Evolutionary conservation across 2,113 vertebrate genomes (phyloP).

Genomic region (Setophaga kirtlandii): DNA sequence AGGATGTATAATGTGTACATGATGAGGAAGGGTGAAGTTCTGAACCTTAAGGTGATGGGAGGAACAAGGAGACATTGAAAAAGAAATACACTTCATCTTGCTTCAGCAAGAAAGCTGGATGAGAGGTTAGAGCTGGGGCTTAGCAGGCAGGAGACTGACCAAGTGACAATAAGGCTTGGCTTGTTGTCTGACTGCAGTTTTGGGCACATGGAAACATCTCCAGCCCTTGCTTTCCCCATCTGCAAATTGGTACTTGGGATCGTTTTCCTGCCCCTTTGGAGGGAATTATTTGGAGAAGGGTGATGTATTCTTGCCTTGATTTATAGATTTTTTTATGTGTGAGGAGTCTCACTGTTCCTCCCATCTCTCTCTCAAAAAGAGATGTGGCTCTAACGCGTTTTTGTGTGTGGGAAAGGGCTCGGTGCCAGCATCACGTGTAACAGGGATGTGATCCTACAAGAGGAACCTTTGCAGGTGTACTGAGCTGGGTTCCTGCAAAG

Average conservation of each 20-base stretch:
- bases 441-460: not conserved
- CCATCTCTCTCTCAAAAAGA: not conserved
- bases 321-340: not conserved
- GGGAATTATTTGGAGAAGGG: not conserved
- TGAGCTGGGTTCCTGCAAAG: not conserved
- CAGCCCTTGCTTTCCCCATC: not conserved
- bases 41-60: not conserved
- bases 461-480: not conserved
- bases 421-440: not conserved
- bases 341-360: conserved; percentile 25
- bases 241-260: not conserved
- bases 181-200: not conserved
- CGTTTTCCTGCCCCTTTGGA: not conserved
- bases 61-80: not conserved
- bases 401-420: not conserved
- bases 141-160: not conserved
- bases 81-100: not conserved
- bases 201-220: not conserved
- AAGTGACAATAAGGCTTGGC: not conserved
- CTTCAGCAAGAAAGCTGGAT: not conserved
- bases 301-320: not conserved
- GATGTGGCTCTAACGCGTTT: not conserved
- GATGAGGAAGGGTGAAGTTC: not conserved
- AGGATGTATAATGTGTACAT: not conserved
- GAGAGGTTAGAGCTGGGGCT: not conserved